These are phyloP conservation scores for Oryzias sinensis DNA, from an alignment of 2,797 vertebrate genomes.

Conservation along the genomic window DNA sequence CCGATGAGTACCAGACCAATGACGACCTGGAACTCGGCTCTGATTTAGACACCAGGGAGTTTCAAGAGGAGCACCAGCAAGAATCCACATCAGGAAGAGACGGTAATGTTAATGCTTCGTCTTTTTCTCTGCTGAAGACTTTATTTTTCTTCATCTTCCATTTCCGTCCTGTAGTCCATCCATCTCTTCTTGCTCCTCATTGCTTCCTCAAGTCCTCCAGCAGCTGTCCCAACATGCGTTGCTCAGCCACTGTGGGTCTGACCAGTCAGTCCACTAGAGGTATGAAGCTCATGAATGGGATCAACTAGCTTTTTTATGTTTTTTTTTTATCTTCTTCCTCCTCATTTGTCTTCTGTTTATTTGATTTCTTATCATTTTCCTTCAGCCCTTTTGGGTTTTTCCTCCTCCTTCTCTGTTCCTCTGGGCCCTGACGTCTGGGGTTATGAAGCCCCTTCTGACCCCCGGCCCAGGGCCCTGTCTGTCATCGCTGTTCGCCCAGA, in stretches of 20 bases:
- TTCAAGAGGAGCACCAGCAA: constrained; percentile 64
- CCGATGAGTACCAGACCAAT: constrained; percentile 78
- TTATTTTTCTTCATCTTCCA: constrained; percentile 46
- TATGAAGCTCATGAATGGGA: constrained; percentile 38
- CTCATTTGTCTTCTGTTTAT: constrained; percentile 31
- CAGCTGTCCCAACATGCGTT: constrained; percentile 76
- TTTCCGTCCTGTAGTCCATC: constrained; percentile 58
- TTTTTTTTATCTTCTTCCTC: constrained; percentile 11
- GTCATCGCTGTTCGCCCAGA: constrained; percentile 85
- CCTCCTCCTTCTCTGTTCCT: constrained; percentile 61
- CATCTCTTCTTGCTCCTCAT: constrained; percentile 42
- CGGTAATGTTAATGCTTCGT: constrained; percentile 33
- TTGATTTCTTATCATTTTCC: constrained; percentile 55
- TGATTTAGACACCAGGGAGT: constrained; percentile 84
- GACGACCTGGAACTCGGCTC: constrained; percentile 89
- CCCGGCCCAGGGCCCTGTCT: constrained; percentile 63
- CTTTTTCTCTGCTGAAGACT: constrained; percentile 8
- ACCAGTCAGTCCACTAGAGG: constrained; percentile 52
- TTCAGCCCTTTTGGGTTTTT: constrained; percentile 78
- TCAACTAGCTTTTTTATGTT: constrained; percentile 10
- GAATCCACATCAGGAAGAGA: constrained; percentile 40
- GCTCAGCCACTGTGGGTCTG: constrained; percentile 50
- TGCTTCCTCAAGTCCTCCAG: constrained; percentile 68
- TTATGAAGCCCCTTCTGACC: constrained; percentile 62
- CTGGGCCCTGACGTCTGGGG: constrained; percentile 66